A percentile compares a stretch with the other conserved stretches of the same genome.
Evolutionary conservation across 92 coral and sea anemone genomes (phyloP).

Genomic region (Zoanthus solanderi): DNA sequence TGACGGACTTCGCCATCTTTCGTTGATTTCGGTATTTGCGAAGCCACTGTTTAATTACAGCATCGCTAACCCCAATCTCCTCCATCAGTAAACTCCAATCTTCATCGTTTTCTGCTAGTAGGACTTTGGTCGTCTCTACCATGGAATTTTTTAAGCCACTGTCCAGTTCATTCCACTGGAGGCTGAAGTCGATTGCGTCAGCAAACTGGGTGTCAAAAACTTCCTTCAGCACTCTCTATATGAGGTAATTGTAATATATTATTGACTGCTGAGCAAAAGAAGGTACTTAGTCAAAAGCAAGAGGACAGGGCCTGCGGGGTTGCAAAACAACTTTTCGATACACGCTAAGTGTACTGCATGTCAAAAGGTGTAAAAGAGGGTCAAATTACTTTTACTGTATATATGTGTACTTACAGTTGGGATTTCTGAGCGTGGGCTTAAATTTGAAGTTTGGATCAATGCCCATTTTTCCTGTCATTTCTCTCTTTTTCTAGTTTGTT

Average conservation of each 20-base stretch:
- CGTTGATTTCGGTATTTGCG: neutral
- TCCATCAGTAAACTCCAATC: slow-evolving; percentile 3
- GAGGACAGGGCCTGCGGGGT: neutral
- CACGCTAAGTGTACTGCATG: neutral
- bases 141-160: neutral
- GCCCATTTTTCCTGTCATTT: neutral
- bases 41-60: neutral
- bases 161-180: slow-evolving; percentile 3
- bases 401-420: neutral
- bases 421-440: neutral
- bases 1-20: neutral
- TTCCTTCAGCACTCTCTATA: slow-evolving; percentile 9
- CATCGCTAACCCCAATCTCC: neutral
- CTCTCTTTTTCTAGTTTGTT: neutral
- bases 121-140: slow-evolving; percentile 9
- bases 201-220: slow-evolving; percentile 8
- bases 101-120: slow-evolving; percentile 7
- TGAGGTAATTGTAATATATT: neutral
- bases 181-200: neutral
- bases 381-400: neutral
- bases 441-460: neutral
- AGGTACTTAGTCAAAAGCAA: neutral
- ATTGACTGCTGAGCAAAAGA: neutral
- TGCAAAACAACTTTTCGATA: slow-evolving; percentile 2
- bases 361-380: neutral